Evolutionary conservation across 2,797 vertebrate species (phyloP).

Genomic region (Falco concolor): DNA sequence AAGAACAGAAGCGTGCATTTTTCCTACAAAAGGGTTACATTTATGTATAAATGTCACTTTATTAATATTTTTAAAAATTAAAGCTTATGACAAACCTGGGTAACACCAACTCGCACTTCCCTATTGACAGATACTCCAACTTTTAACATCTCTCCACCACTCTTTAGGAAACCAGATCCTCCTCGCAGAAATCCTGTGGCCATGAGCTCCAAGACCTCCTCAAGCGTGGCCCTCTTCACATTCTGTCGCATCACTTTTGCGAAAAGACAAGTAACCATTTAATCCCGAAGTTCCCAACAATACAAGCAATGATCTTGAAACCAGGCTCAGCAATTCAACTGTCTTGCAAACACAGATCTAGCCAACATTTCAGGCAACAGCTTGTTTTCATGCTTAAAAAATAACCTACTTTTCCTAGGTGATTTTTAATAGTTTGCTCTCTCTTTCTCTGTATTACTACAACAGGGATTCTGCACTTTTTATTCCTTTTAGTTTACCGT

Average conservation of each 20-base stretch:
- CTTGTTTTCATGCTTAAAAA: background rate
- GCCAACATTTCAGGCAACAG: background rate
- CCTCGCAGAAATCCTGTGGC: slow-evolving; percentile 94
- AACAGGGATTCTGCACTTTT: background rate
- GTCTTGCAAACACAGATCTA: background rate
- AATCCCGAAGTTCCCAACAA: background rate
- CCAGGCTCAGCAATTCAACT: background rate
- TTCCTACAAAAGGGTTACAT: background rate
- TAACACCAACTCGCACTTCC: slow-evolving; percentile 97
- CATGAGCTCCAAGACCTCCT: slow-evolving; percentile 97
- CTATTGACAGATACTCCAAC: slow-evolving; percentile 95
- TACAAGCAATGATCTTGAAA: background rate
- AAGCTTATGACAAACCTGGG: slow-evolving; percentile 82
- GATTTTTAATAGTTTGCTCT: background rate
- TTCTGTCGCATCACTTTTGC: slow-evolving; percentile 96
- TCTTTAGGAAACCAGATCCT: slow-evolving; percentile 95
- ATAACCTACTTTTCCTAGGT: background rate
- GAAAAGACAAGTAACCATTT: background rate
- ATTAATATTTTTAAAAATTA: background rate
- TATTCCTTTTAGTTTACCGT: background rate
- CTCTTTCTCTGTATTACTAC: background rate
- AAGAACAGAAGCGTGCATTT: background rate
- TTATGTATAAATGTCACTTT: background rate
- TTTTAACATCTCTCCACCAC: slow-evolving; percentile 98
- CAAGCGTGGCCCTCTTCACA: slow-evolving; percentile 91